Percentiles rank a stretch among this genome's conserved stretches.
Conservation (phyloP, 30 jellyfish, hydroid and myxozoan species). For the Chrysaora quinquecirrha region DNA sequence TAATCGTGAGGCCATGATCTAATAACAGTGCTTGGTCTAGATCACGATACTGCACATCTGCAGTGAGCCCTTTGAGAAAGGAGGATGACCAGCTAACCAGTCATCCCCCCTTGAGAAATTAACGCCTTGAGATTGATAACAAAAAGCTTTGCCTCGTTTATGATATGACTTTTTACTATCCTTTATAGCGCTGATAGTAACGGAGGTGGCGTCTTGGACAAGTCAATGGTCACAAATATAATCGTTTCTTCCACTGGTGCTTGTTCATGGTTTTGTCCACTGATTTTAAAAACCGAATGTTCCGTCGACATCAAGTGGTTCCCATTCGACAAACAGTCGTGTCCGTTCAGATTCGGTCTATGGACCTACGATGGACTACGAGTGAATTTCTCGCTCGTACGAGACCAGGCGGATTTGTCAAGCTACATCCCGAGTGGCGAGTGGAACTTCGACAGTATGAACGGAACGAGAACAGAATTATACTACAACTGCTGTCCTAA, state of each 20-base stretch:
- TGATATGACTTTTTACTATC: too few species aligned
- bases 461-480: conserved; percentile 34
- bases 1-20: too few species aligned
- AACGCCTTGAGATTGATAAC: too few species aligned
- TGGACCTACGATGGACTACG: conserved; percentile 77
- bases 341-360: conserved; percentile 87
- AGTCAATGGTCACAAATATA: conserved; percentile 65
- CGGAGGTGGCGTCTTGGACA: conserved; percentile 77
- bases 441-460: conserved; percentile 69
- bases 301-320: conserved; percentile 69
- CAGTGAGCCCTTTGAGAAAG: too few species aligned
- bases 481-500: conserved; percentile 51
- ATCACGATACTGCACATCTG: too few species aligned
- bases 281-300: conserved; percentile 73
- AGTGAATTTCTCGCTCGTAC: conserved; percentile 35
- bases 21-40: too few species aligned
- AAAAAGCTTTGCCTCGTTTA: too few species aligned
- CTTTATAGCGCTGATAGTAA: conserved; percentile 73
- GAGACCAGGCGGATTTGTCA: conserved; percentile 39
- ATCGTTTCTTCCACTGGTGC: conserved; percentile 46
- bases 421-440: conserved; percentile 58
- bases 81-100: too few species aligned
- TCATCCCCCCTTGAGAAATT: too few species aligned
- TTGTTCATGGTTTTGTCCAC: conserved; percentile 81
- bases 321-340: conserved; percentile 83